A percentile compares a stretch with the other conserved stretches of the same genome.
These are phyloP conservation scores for Enteromius paludinosus DNA, from an alignment of 2,797 vertebrate species.

Conservation along the genomic window DNA sequence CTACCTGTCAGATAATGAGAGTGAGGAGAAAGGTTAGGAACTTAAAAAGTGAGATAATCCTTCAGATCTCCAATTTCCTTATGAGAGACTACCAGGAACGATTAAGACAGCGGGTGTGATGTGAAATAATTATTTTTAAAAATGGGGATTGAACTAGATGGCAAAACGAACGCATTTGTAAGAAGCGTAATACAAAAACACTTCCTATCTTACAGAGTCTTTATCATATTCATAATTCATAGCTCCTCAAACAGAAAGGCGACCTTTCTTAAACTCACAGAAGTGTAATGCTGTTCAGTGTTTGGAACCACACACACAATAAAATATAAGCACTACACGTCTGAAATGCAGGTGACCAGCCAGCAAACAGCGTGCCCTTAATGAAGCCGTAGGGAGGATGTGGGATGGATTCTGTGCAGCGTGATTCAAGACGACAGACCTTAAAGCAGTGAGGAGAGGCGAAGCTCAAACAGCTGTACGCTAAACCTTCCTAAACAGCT, in stretches of 20 bases:
- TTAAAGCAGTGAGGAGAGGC: constrained; percentile 23
- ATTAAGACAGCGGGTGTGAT: constrained; percentile 12
- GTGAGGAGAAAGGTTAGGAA: constrained; percentile 15
- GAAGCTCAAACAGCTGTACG: constrained; percentile 55
- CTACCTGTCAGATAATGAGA: constrained; percentile 32
- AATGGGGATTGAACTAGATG: background rate
- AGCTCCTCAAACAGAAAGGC: constrained; percentile 51
- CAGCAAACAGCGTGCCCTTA: constrained; percentile 14
- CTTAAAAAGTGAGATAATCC: constrained; percentile 15
- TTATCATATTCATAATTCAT: constrained; percentile 59
- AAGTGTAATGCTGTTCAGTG: constrained; percentile 39
- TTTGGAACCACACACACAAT: constrained; percentile 19
- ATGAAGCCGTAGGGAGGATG: constrained; percentile 24
- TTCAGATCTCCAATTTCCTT: constrained; percentile 8
- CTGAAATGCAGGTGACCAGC: constrained; percentile 42
- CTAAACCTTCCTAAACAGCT: constrained; percentile 53
- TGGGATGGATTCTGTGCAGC: constrained; percentile 12
- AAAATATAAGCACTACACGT: constrained; percentile 22
- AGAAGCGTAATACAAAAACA: constrained; percentile 24
- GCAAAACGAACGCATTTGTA: constrained; percentile 5
- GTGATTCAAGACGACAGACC: constrained; percentile 34
- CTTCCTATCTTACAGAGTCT: constrained; percentile 20
- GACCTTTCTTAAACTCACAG: constrained; percentile 46
- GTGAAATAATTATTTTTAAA: background rate
- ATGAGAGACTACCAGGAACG: background rate